phyloP scores from a whole-genome alignment of 2,113 vertebrate species.

The Labeo rohita region DNA sequence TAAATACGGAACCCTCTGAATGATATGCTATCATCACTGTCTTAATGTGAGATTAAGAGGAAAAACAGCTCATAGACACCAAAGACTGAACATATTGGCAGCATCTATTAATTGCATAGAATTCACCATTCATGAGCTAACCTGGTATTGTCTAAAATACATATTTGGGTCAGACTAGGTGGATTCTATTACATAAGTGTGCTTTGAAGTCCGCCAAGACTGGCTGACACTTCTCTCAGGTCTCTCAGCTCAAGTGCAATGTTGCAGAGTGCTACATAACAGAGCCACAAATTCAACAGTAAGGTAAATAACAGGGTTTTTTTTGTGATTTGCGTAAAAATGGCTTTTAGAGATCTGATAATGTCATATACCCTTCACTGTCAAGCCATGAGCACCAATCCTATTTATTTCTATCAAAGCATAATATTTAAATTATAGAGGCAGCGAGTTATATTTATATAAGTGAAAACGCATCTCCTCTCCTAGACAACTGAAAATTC shows the following conservation, averaged over 20 bases:
- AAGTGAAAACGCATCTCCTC: neutral
- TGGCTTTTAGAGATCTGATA: conserved; percentile 12
- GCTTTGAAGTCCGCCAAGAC: conserved; percentile 30
- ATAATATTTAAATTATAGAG: neutral
- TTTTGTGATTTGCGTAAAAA: neutral
- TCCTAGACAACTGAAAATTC: neutral
- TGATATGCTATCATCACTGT: conserved; percentile 35
- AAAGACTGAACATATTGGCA: neutral
- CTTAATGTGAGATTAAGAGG: conserved; percentile 32
- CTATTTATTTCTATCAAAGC: neutral
- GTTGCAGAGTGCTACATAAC: neutral
- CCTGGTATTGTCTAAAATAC: neutral
- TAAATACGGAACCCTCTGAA: conserved; percentile 68
- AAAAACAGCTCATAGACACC: neutral
- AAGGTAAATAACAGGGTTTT: neutral
- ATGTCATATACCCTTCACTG: neutral
- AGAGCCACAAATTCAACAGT: neutral
- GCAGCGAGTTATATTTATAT: neutral
- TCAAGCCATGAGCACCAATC: conserved; percentile 2
- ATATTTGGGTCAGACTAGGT: conserved; percentile 27
- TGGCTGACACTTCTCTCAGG: conserved; percentile 32
- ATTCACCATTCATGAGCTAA: neutral
- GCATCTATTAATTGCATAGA: neutral
- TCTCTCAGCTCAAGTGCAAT: conserved; percentile 14
- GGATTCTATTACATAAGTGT: conserved; percentile 23